Conservation (phyloP, 2,888 invertebrate genomes). For the Agrotis clavis region DNA sequence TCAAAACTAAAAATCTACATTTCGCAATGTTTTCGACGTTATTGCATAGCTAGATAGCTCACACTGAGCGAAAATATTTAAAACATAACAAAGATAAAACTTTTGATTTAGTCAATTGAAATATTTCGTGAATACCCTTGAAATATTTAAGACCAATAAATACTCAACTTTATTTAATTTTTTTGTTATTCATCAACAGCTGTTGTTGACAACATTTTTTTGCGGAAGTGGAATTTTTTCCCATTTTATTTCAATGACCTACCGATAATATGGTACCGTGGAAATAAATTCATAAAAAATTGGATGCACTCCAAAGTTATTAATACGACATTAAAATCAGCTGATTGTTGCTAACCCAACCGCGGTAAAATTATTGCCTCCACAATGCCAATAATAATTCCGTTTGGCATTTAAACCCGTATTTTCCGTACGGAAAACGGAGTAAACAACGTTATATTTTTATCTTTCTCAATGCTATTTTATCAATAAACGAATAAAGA, state of each 20-base stretch:
- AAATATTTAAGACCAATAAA: background rate
- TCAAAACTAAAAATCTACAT: background rate
- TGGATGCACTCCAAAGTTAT: constrained; percentile 60
- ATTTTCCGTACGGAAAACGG: constrained; percentile 54
- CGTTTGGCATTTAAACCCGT: constrained; percentile 77
- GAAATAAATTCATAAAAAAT: constrained; percentile 52
- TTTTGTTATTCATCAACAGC: background rate
- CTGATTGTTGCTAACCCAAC: constrained; percentile 68
- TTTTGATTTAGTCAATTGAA: background rate
- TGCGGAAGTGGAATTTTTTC: constrained; percentile 18
- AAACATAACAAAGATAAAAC: no score
- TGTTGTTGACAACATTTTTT: constrained; percentile 27
- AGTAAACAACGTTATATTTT: constrained; percentile 73
- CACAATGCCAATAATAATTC: constrained; percentile 74
- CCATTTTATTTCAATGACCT: constrained; percentile 8
- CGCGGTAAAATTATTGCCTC: constrained; percentile 38
- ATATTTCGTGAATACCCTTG: background rate
- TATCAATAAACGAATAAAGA: constrained; percentile 21
- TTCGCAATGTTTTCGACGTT: background rate
- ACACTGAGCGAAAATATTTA: background rate
- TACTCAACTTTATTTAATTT: background rate
- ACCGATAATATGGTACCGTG: constrained; percentile 11
- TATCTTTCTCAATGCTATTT: constrained; percentile 7
- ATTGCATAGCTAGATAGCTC: background rate
- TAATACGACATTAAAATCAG: constrained; percentile 58